A percentile compares a stretch with the other conserved stretches of the same genome.
These are phyloP conservation scores for Amiota mariae DNA, from an alignment of 2,888 invertebrate species.

Conservation along the genomic window DNA sequence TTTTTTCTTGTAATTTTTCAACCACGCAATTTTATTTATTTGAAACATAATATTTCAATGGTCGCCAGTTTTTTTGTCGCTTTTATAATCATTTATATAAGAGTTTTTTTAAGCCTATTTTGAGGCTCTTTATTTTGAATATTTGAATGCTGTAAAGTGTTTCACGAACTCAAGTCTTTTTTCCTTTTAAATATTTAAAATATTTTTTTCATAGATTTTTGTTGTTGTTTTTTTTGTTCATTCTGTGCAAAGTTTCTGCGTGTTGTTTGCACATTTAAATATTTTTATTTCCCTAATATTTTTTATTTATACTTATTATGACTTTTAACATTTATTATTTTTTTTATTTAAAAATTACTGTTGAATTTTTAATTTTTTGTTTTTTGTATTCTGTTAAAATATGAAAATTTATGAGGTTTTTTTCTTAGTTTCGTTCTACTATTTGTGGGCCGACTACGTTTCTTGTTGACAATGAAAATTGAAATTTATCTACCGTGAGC, in stretches of 20 bases:
- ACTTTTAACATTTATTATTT: slow-evolving; percentile 8
- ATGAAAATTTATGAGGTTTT: slow-evolving; percentile 11
- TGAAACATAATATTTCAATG: slow-evolving; percentile 18
- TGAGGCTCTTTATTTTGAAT: not conserved
- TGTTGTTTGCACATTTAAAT: not conserved
- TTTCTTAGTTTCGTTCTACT: not conserved
- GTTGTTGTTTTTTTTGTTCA: not conserved
- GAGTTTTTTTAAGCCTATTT: not conserved
- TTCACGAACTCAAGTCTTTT: not conserved
- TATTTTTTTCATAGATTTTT: not conserved
- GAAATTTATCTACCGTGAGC: slow-evolving; percentile 13
- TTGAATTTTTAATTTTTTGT: not conserved
- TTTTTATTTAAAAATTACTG: not conserved
- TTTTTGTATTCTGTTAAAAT: not conserved
- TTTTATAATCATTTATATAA: slow-evolving; percentile 7
- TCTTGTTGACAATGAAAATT: slow-evolving; percentile 18
- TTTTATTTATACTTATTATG: not conserved
- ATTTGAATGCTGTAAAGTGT: not conserved
- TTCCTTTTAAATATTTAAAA: not conserved
- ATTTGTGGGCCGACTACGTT: too few species aligned
- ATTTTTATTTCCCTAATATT: not conserved
- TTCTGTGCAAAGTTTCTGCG: not conserved
- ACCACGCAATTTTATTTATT: not conserved
- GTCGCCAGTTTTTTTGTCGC: not conserved
- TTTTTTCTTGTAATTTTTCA: not conserved